Evolutionary conservation across 37 sponge, comb jelly and placozoan genomes (phyloP).

Genomic region (Axinella damicornis): DNA sequence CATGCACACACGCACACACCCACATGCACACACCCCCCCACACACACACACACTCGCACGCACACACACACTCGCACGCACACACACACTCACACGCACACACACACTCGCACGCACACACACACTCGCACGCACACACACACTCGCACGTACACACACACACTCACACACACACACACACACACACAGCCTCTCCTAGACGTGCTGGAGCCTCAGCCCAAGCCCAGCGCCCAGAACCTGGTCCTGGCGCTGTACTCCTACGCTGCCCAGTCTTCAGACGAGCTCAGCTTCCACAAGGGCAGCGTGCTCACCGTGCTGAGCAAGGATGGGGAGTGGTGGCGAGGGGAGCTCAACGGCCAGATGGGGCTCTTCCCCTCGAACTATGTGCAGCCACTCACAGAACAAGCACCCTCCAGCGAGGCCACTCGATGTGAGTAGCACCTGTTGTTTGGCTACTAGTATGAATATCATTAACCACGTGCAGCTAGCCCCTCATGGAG

Average conservation of each 20-base stretch:
- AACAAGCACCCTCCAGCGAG: conserved; percentile 30
- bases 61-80: too few relatives aligned
- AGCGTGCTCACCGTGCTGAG: conserved; percentile 79
- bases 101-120: neutral
- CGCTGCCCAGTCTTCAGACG: conserved; percentile 67
- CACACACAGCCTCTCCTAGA: conserved; percentile 47
- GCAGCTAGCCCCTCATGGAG: too few relatives aligned
- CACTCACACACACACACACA: too few relatives aligned
- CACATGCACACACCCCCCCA: too few relatives aligned
- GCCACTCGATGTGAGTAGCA: conserved; percentile 69
- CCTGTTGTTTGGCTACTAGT: too few relatives aligned
- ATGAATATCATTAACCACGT: too few relatives aligned
- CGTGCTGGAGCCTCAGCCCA: conserved; percentile 31
- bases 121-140: neutral
- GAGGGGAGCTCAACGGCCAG: conserved; percentile 75
- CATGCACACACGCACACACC: too few relatives aligned
- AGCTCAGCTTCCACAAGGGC: conserved; percentile 90
- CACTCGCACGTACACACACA: too few relatives aligned
- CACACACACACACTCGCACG: too few relatives aligned
- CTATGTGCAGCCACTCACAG: conserved; percentile 78
- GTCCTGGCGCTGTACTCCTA: conserved; percentile 85
- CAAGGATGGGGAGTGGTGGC: conserved; percentile 85
- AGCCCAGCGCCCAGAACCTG: conserved; percentile 32
- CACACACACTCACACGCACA: too few relatives aligned
- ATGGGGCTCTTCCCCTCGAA: conserved; percentile 82